Evolutionary conservation across 2,797 vertebrate genomes (phyloP).

Genomic region (Pristis pectinata): DNA sequence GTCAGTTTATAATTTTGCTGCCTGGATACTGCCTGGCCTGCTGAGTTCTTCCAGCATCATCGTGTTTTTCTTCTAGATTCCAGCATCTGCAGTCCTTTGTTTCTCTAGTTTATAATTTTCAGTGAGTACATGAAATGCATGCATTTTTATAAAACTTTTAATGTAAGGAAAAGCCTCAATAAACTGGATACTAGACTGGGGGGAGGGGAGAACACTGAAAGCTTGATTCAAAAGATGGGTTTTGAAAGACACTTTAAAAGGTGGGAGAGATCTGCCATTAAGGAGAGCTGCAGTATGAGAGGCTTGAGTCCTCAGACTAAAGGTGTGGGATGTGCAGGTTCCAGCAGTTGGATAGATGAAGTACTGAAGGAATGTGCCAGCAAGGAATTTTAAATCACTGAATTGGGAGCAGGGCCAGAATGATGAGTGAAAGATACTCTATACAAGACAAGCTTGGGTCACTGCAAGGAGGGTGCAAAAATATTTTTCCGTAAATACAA

Average conservation of each 20-base stretch:
- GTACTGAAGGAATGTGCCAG: background rate
- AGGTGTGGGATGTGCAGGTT: background rate
- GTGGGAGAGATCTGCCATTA: background rate
- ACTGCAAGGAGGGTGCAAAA: no score
- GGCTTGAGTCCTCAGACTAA: background rate
- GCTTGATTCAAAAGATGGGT: background rate
- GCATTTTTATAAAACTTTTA: background rate
- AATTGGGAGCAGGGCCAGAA: background rate
- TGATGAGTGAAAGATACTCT: background rate
- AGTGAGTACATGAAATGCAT: background rate
- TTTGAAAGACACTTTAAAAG: background rate
- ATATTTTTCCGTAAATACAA: no score
- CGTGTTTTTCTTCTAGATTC: no score
- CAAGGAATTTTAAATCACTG: background rate
- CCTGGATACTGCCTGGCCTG: no score
- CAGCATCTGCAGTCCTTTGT: no score
- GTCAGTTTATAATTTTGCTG: no score
- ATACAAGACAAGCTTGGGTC: no score
- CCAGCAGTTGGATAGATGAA: background rate
- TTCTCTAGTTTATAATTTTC: background rate
- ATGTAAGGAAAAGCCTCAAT: background rate
- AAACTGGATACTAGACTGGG: background rate
- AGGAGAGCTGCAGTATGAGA: background rate
- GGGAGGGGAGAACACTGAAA: background rate
- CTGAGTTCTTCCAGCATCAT: no score